Base-by-base conservation (phyloP, 2,797 vertebrate genomes). In the Xiphorhynchus erythropygius region DNA sequence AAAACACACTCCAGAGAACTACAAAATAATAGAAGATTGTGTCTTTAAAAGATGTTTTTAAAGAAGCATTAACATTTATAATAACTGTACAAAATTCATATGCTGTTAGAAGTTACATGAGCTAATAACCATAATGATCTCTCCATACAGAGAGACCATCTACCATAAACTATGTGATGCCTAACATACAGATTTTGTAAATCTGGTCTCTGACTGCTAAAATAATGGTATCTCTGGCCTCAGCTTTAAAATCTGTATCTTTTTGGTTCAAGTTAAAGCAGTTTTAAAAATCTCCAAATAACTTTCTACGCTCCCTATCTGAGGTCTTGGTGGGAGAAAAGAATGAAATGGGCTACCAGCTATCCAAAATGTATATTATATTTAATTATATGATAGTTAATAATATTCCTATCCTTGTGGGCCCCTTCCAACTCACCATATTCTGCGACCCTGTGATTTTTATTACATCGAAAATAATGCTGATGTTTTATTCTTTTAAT, bases 11-110 rank as follows among this genome's bases (percentile, higher is more conserved):
- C 22, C 1, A 4, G 13, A 64, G 28, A 84, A 85, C 12, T 22
- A 44, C 11, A 55, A 90, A 74, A 50, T 3, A 0, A 56, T 15
- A 39, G 68, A 65, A 76, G 1, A 33, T 1, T 7, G 4, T 4
- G 4, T 11, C 79, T 71, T 62, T 2, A 8, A 16, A 13, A 42
- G 7, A 53, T 4, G 1, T 0, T 12, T 70, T 25, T 1, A 18
- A 47, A 35, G 46, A 10, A 30, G 0, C 21, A 19, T 37, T 39
- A 70, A 46, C 8, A 18, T 59, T 74, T 35, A 22, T 55, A 7
- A 44, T 46, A 68, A 65, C 41, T 30, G 10, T 23, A 42, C 13
- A 13, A 1, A 32, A 56, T 32, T 68, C 33, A 50, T 21, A 59
- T 5, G 10, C 2, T 1, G 11, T 21, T 84, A 50, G 18, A 67